A percentile compares a stretch with the other conserved stretches of the same genome.
These are phyloP conservation scores for Suncus etruscus DNA, from an alignment of 2,113 vertebrate species.

Conservation along the genomic window DNA sequence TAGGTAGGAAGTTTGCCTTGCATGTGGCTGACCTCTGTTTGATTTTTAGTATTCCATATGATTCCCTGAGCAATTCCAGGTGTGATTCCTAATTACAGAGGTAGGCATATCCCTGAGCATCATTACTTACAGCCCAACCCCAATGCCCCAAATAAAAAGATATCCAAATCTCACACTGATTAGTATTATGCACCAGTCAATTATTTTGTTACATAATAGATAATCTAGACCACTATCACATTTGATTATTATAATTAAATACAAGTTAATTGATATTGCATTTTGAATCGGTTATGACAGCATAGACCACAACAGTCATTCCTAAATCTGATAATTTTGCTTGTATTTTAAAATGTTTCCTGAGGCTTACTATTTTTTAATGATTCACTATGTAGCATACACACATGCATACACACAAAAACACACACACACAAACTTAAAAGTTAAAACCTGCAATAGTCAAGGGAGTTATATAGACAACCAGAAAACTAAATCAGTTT, in stretches of 20 bases:
- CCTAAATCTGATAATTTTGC: neutral
- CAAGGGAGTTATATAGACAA: neutral
- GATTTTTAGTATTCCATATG: too few species aligned
- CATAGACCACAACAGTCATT: neutral
- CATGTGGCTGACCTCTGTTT: too few species aligned
- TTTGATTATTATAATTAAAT: too few species aligned
- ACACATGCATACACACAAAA: neutral
- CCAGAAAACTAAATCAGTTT: neutral
- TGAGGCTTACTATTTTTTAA: neutral
- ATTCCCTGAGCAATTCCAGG: too few species aligned
- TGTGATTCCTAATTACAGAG: too few species aligned
- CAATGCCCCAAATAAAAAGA: neutral
- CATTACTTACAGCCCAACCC: too few species aligned
- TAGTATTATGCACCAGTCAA: neutral
- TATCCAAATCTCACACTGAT: neutral
- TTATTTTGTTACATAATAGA: slow-evolving; percentile 23
- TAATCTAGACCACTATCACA: neutral
- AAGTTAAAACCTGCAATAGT: neutral
- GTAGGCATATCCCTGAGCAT: too few species aligned
- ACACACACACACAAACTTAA: neutral
- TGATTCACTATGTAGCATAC: neutral
- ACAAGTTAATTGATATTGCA: neutral
- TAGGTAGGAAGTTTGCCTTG: too few species aligned
- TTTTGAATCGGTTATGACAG: too few species aligned
- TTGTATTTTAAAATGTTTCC: neutral